These are phyloP conservation scores for Vesta saturnalis DNA, from an alignment of 2,888 invertebrate species.

Conservation along the genomic window DNA sequence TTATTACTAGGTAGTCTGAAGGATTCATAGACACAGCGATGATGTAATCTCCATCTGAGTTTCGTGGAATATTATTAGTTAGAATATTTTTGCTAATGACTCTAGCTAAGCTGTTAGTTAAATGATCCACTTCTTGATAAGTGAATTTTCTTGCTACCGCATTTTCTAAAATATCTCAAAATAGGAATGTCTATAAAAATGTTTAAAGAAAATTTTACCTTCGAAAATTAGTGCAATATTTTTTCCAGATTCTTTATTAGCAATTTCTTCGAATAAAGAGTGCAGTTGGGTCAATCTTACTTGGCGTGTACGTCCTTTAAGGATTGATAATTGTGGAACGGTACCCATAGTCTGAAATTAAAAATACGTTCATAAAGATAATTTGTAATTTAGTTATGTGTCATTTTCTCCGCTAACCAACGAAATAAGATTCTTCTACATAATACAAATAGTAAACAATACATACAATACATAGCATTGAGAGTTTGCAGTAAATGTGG, in stretches of 20 bases:
- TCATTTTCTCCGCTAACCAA: no score
- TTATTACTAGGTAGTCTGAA: constrained; percentile 72
- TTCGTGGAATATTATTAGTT: constrained; percentile 59
- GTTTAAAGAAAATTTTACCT: background rate
- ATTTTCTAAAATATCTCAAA: constrained; percentile 53
- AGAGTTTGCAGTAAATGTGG: no score
- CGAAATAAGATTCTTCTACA: no score
- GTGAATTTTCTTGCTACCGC: constrained; percentile 54
- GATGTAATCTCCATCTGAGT: constrained; percentile 76
- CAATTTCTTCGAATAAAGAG: constrained; percentile 67
- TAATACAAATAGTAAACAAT: no score
- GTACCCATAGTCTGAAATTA: constrained; percentile 72
- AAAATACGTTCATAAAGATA: no score
- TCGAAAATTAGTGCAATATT: constrained; percentile 3
- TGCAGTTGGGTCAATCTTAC: constrained; percentile 67
- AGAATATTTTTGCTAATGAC: constrained; percentile 63
- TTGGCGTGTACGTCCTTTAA: constrained; percentile 69
- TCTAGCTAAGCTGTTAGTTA: constrained; percentile 69
- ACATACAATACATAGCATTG: no score
- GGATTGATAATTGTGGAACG: constrained; percentile 76
- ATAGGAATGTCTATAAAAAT: background rate
- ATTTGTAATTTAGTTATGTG: no score
- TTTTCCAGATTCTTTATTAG: constrained; percentile 60
- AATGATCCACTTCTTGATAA: constrained; percentile 67
- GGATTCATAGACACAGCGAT: constrained; percentile 85